Evolutionary conservation across 2,113 vertebrate species (phyloP).

Genomic region (Myodes glareolus): DNA sequence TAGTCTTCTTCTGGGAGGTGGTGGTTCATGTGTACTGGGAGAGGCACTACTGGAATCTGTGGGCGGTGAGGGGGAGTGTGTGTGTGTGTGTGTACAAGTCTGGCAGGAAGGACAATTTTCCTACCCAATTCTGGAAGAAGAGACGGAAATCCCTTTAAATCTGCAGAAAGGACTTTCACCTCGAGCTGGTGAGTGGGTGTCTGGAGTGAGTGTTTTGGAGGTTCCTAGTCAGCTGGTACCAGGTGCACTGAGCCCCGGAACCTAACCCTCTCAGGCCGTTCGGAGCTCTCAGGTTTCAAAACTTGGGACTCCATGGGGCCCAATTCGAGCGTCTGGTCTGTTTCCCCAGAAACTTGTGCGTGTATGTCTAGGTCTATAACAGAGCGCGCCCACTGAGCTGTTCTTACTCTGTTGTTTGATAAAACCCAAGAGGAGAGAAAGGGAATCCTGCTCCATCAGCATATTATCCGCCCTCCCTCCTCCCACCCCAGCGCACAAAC

Average conservation of each 20-base stretch:
- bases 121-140: not conserved
- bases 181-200: not conserved
- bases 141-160: not conserved
- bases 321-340: not conserved
- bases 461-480: not conserved
- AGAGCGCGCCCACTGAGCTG: not conserved
- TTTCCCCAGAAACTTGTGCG: not conserved
- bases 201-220: not conserved
- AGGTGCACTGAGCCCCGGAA: accelerated
- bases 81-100: not conserved
- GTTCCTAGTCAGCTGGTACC: not conserved
- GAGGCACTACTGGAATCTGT: not conserved
- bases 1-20: not conserved
- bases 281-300: not conserved
- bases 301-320: not conserved
- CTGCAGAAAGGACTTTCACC: not conserved
- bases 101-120: not conserved
- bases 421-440: not conserved
- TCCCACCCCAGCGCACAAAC: no score
- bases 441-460: not conserved
- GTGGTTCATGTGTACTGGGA: not conserved
- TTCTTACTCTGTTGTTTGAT: not conserved
- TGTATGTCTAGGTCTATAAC: not conserved
- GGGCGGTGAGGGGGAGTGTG: no score
- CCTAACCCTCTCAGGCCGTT: no score